Base-by-base conservation (phyloP, 53 echinoderm and acorn worm species). In the Pentamera pediparva region DNA sequence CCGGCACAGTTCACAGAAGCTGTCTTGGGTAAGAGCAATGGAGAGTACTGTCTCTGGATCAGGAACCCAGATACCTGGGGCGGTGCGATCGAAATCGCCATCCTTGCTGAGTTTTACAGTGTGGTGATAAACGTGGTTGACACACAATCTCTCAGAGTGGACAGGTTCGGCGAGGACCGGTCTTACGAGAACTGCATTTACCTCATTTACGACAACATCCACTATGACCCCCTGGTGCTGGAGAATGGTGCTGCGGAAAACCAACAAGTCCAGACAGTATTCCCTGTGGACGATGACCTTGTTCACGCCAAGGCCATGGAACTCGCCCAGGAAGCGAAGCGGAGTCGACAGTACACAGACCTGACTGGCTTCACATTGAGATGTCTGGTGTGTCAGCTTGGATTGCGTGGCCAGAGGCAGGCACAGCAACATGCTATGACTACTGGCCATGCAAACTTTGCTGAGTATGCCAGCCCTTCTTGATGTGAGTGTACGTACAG, bases 1-100 rank as follows among this genome's bases (percentile, higher is more conserved):
- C 75, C 79, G 29, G 69, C 74, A 9, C 32, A 65, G 24, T 83
- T 83, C 70, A 79, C 62, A 25, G 83, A 78, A 15, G 88, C 83
- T 0, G 78, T 88, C 30, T 71, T 88, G 1, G 88, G 83, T 10
- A 88, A 83, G 47, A 50, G 59, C 41, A 88, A 88, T 62, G 26
- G 31, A 27, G 83, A 83, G 69, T 88, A 88, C 69, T 88, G 88
- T 61, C 76, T 75, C n/a, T 88, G 88, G 88, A 88, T 88, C 26
- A 39, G 61, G 17, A 88, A 83, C 6, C 39, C 61, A 0, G 88
- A 88, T 22, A 65, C 83, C 1, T 88, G 88, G 88, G 88, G 88
- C 32, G 88, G 88, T 13, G 88, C 88, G 10, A 88, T 88, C 25
- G 88, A 88, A 53, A 83, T 88, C 10, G 51, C 88, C 38, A 88